phyloP scores from a whole-genome alignment of 1,140 invertebrate species.

The Yoshiicerus persimilis region DNA sequence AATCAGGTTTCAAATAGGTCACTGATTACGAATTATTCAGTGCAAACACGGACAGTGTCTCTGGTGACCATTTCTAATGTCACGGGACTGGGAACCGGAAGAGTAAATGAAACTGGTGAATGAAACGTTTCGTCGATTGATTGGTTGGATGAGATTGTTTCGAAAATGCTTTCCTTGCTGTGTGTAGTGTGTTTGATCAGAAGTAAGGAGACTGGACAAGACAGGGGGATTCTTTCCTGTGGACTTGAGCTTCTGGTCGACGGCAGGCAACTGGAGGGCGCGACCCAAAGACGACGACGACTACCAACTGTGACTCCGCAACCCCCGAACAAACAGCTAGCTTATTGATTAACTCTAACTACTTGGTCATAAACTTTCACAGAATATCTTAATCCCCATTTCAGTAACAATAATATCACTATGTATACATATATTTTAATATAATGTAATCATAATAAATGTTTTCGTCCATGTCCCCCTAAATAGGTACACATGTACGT shows the following conservation, averaged over 20 bases:
- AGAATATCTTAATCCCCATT: slow-evolving; percentile 38
- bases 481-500: neutral
- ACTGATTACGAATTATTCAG: too few relatives aligned
- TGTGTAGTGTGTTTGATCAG: neutral
- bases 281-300: neutral
- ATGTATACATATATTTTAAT: slow-evolving; percentile 33
- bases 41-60: too few relatives aligned
- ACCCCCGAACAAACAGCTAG: slow-evolving; percentile 32
- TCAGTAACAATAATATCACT: slow-evolving; percentile 44
- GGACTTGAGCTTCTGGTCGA: slow-evolving; percentile 10
- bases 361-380: slow-evolving; percentile 44
- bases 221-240: slow-evolving; percentile 13
- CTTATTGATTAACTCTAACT: slow-evolving; percentile 32
- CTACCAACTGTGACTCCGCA: slow-evolving; percentile 32
- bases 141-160: neutral
- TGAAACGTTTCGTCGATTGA: neutral
- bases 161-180: neutral
- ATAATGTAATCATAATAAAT: slow-evolving; percentile 18
- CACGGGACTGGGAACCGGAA: neutral
- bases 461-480: neutral
- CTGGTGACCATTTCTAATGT: too few relatives aligned
- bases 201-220: slow-evolving; percentile 26
- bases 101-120: neutral
- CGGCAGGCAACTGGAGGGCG: neutral
- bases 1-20: too few relatives aligned